Evolutionary conservation across 2,888 invertebrate species (phyloP), one percentile per base, ranked within the genome.

Genomic region (Pollenia griseotomentosa): DNA sequence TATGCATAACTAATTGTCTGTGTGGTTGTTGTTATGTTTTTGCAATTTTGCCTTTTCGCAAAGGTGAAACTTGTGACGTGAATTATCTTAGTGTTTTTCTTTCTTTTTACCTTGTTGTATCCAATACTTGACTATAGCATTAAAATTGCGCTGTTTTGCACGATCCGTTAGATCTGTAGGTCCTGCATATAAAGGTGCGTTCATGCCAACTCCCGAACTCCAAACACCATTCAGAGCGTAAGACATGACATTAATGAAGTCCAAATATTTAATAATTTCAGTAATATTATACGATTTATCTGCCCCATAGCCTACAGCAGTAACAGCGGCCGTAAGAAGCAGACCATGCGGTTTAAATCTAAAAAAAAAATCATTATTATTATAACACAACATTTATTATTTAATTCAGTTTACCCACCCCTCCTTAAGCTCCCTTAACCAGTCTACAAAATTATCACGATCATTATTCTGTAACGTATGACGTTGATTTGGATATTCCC

Each of bases 61-160:
- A n/a, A n/a, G n/a, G n/a, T n/a, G n/a, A n/a, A n/a, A n/a, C n/a
- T n/a, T n/a, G n/a, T n/a, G n/a, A n/a, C n/a, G n/a, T n/a, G n/a
- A n/a, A n/a, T n/a, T n/a, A n/a, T n/a, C n/a, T n/a, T n/a, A n/a
- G n/a, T n/a, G n/a, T n/a, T n/a, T 5, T 33, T 33, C 6, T 48
- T 23, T 23, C 23, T 23, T 23, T 81, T 53, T 65, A 89, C 97
- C 98, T 93, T 96, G 94, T 87, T 95, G 94, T n/a, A 97, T 95
- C 98, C 98, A 98, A 92, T 97, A 97, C 92, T 96, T 96, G 0
- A 98, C 96, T 12, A 94, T 92, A 91, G 95, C 97, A 93, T 98
- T 97, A 19, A 97, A 96, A 93, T 97, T 94, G 14, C 92, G 91
- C 68, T 98, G 8, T 96, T 96, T 83, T 6, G 93, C 92, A 0